phyloP scores from a whole-genome alignment of 1,140 invertebrate species.

The Camponotus pennsylvanicus region DNA sequence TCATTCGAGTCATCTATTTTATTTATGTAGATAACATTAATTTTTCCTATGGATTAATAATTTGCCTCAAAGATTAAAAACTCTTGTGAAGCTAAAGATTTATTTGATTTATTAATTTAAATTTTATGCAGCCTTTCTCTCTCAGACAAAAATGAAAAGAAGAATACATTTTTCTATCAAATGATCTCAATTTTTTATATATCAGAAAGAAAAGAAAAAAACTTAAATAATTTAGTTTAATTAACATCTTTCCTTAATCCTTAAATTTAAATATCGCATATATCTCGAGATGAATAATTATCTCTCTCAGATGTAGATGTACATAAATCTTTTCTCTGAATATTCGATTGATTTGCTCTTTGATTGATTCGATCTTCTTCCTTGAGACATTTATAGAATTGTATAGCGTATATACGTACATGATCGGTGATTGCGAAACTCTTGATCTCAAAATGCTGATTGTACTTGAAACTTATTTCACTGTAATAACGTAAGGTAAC shows the following conservation, averaged over 20 bases:
- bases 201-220: background rate
- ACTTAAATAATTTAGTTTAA: background rate
- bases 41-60: background rate
- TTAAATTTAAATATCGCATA: background rate
- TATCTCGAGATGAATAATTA: background rate
- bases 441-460: background rate
- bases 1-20: background rate
- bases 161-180: background rate
- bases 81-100: background rate
- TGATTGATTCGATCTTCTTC: background rate
- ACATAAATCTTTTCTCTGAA: background rate
- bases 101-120: conserved; percentile 17
- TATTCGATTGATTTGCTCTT: background rate
- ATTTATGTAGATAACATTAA: background rate
- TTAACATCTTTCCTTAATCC: background rate
- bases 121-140: background rate
- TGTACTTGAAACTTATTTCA: conserved; percentile 3
- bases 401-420: background rate
- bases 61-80: background rate
- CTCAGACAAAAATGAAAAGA: background rate
- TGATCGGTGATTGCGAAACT: conserved; percentile 4
- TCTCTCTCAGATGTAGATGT: background rate
- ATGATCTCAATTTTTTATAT: background rate
- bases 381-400: background rate
- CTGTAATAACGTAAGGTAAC: background rate